A percentile compares a stretch with the other conserved stretches of the same genome.
These are phyloP conservation scores for Pemphredon lugubris DNA, from an alignment of 2,888 invertebrate species.

Conservation along the genomic window DNA sequence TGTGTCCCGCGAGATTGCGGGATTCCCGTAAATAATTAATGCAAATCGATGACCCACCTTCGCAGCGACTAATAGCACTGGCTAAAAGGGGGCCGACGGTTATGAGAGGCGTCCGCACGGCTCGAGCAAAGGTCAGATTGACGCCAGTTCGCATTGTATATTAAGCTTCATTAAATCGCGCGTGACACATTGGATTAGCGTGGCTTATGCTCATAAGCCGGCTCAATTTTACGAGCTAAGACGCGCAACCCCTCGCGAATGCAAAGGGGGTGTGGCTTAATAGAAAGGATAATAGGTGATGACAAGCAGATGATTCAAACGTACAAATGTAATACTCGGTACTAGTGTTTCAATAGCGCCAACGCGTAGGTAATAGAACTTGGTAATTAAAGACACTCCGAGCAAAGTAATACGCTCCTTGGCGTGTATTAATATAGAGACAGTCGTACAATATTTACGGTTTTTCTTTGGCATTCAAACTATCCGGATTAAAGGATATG, in stretches of 20 bases:
- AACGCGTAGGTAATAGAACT: too few species aligned
- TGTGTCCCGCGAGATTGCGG: background rate
- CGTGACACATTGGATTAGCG: constrained; percentile 63
- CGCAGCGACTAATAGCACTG: background rate
- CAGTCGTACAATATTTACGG: too few species aligned
- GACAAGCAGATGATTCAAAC: constrained; percentile 6
- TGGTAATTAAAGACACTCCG: too few species aligned
- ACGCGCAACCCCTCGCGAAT: constrained; percentile 39
- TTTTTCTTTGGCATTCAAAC: too few species aligned
- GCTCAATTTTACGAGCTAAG: constrained; percentile 65
- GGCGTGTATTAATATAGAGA: too few species aligned
- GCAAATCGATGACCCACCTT: background rate
- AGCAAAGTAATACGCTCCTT: too few species aligned
- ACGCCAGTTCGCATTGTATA: constrained; percentile 59
- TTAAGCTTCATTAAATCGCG: constrained; percentile 71
- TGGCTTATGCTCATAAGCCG: constrained; percentile 60
- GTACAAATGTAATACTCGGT: background rate
- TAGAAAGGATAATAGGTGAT: constrained; percentile 25
- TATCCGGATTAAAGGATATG: too few species aligned
- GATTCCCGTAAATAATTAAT: background rate
- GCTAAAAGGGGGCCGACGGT: background rate
- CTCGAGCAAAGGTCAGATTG: constrained; percentile 57
- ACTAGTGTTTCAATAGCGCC: too few species aligned
- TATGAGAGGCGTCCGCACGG: background rate
- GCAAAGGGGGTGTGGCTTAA: background rate